A percentile compares a stretch with the other conserved stretches of the same genome.
Conservation (phyloP, 2,113 vertebrate species). For the Prietella phreatophila region DNA sequence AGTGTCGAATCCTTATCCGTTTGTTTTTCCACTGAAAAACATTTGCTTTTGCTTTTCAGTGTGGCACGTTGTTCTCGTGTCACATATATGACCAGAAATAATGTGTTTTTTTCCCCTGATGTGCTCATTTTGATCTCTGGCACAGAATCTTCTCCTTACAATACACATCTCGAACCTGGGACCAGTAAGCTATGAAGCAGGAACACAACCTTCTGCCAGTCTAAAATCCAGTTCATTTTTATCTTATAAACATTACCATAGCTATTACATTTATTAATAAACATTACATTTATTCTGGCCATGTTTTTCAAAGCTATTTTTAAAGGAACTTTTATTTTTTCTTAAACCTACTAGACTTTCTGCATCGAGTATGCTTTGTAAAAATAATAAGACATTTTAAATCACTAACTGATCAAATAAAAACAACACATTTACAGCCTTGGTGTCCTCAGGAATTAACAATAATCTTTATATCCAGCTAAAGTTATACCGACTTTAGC, state of each 20-base stretch:
- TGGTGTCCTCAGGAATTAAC: background rate
- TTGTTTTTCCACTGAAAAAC: no score
- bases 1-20: background rate
- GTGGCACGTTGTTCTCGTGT: background rate
- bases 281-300: background rate
- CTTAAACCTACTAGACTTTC: background rate
- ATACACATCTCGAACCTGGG: background rate
- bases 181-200: background rate
- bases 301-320: background rate
- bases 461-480: background rate
- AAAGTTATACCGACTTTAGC: background rate
- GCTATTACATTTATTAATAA: no score
- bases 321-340: background rate
- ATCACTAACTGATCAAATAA: background rate
- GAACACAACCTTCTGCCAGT: background rate
- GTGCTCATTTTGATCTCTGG: background rate
- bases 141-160: background rate
- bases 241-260: background rate
- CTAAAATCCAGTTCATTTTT: background rate
- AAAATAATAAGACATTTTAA: background rate
- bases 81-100: background rate
- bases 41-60: background rate
- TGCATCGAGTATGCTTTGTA: background rate
- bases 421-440: background rate
- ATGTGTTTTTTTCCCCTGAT: background rate